A percentile compares a stretch with the other conserved stretches of the same genome.
phyloP scores from a whole-genome alignment of 2,113 vertebrate species.

The Muscicapa adusta region DNA sequence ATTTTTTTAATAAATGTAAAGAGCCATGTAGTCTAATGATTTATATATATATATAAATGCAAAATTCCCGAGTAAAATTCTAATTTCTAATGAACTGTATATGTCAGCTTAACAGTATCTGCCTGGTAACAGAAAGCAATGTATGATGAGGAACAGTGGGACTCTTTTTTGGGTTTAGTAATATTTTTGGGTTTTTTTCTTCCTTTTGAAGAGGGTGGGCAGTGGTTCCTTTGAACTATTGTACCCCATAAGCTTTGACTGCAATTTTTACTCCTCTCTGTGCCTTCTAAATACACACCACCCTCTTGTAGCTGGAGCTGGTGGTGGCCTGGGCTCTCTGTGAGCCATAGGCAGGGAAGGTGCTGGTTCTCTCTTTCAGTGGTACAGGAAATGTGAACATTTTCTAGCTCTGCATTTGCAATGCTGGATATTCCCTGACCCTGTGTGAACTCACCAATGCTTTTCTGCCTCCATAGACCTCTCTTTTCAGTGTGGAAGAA shows the following conservation, averaged over 20 bases:
- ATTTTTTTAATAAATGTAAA: neutral
- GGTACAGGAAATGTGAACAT: neutral
- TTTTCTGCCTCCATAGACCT: neutral
- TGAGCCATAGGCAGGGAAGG: neutral
- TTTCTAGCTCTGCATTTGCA: neutral
- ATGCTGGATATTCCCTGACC: neutral
- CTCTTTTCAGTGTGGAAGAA: neutral
- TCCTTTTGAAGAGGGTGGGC: neutral
- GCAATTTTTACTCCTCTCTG: neutral
- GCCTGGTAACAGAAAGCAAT: neutral
- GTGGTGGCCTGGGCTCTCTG: neutral
- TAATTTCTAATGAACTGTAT: neutral
- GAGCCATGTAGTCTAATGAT: neutral
- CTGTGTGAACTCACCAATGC: neutral
- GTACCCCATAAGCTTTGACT: neutral
- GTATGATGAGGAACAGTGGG: neutral
- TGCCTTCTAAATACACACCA: neutral
- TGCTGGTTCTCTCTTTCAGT: neutral
- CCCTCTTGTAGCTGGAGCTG: neutral
- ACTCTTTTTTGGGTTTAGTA: neutral
- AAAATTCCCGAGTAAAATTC: neutral
- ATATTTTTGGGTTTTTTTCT: neutral
- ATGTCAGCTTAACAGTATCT: neutral
- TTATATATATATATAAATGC: neutral
- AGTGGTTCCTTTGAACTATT: neutral